Base-by-base conservation (phyloP, 2,888 invertebrate species). In the Ceratothoa steindachneri region DNA sequence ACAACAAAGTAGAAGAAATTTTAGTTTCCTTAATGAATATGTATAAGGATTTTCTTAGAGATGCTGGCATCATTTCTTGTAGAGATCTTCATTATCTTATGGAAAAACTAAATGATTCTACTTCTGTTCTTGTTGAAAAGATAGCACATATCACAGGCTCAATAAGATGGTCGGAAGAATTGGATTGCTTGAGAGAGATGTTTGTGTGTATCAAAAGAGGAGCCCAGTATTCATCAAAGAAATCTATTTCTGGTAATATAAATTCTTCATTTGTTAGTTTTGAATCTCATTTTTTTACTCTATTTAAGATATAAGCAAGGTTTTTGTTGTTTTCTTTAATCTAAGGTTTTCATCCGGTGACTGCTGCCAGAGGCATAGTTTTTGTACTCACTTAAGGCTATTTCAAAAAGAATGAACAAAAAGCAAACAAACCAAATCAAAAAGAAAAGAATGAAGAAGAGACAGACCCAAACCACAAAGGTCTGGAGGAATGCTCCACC, bases 1-100 rank as follows among this genome's bases (percentile, higher is more conserved):
- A 60, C 19, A 60, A 60, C 24, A 60, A 60, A 60, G 27, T 60
- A 12, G 60, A 60, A 60, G 22, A 60, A 24, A 60, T 60, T 60
- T 60, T 60, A 24, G 60, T 24, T 60, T 60, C 60, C 2, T 2
- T 60, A 12, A 24, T 60, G 24, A 24, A n/a, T 24, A 22, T 1
- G 1, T 60, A 60, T 60, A n/a, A 7, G 24, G 24, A 24, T 2
- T 24, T 60, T n/a, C 60, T 60, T 60, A 12, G 12, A 22, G 24
- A 60, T 24, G 60, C 60, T 60, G 12, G 24, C 24, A 24, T 22
- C n/a, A 12, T 60, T 60, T 4, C 60, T 24, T 12, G n/a, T 24
- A 24, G 12, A 7, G 60, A 60, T 7, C 12, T 60, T 24, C n/a
- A 60, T 22, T 12, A 60, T 60, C 1, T 60, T 22, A 24, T 60